A percentile compares a stretch with the other conserved stretches of the same genome.
phyloP scores from a whole-genome alignment of 2,113 vertebrate genomes.

The Elanoides forficatus region DNA sequence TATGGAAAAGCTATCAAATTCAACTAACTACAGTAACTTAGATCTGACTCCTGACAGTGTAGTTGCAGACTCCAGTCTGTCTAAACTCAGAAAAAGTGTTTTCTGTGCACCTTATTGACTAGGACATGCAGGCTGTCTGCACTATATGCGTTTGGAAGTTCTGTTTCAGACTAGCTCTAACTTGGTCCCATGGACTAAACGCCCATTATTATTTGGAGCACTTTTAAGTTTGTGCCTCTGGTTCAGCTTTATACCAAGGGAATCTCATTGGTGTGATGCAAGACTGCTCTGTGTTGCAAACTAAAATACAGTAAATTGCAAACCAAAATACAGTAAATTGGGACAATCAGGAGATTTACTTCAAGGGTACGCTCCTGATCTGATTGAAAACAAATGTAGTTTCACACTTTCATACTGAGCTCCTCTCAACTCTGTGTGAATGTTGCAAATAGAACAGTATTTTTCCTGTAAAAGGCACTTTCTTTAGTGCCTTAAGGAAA shows the following conservation, averaged over 20 bases:
- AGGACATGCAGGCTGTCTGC: not conserved
- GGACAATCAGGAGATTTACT: not conserved
- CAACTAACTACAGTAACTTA: not conserved
- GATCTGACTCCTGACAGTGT: not conserved
- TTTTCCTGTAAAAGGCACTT: not conserved
- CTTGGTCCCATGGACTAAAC: not conserved
- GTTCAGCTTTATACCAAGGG: not conserved
- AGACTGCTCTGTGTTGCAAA: not conserved
- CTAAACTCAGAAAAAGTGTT: not conserved
- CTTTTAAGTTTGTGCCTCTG: not conserved
- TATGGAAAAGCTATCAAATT: not conserved
- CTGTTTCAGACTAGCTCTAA: not conserved
- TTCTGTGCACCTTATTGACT: not conserved
- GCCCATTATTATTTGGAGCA: not conserved
- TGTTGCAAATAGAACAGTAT: not conserved
- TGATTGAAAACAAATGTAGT: not conserved
- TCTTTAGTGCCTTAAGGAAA: not conserved
- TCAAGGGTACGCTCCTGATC: not conserved
- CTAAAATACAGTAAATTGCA: not conserved
- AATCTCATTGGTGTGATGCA: not conserved
- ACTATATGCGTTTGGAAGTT: not conserved
- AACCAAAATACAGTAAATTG: not conserved
- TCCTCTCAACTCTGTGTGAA: not conserved
- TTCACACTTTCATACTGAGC: not conserved
- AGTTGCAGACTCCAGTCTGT: not conserved